Percentiles rank a stretch among this genome's conserved stretches.
Conservation (phyloP, 2,888 invertebrate species). For the Podabrus alpinus region DNA sequence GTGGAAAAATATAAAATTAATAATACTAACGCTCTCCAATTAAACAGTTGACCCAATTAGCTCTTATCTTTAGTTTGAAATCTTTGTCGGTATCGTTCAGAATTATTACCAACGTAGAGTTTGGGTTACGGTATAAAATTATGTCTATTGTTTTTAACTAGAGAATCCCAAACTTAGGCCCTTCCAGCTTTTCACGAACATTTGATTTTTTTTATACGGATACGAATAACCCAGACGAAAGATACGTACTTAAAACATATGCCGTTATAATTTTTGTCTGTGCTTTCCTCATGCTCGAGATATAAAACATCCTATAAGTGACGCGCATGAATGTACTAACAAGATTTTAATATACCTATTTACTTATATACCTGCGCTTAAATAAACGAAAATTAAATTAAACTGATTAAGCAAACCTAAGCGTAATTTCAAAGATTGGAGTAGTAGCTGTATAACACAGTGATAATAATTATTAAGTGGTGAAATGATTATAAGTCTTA, state of each 20-base stretch:
- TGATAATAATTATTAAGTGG: too few relatives aligned
- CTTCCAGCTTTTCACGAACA: not conserved
- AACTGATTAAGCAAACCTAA: too few relatives aligned
- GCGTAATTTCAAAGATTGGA: too few relatives aligned
- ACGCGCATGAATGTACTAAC: not conserved
- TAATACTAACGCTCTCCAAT: constrained; percentile 19
- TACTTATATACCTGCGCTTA: too few relatives aligned
- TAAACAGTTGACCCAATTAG: constrained; percentile 17
- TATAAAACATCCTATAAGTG: not conserved
- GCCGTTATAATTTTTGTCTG: not conserved
- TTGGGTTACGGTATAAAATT: not conserved
- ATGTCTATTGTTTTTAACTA: not conserved
- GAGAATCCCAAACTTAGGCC: not conserved
- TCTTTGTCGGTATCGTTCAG: not conserved
- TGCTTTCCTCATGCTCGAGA: too few relatives aligned
- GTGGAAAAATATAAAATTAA: constrained; percentile 31
- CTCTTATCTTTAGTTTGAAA: not conserved
- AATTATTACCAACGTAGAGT: not conserved
- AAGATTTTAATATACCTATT: not conserved
- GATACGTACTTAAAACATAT: not conserved
- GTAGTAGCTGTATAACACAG: too few relatives aligned
- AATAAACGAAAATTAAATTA: too few relatives aligned
- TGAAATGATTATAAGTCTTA: too few relatives aligned
- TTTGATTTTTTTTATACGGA: not conserved
- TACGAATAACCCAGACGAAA: not conserved